Conservation (phyloP, 2,888 invertebrate species). For the Globia sparganii region DNA sequence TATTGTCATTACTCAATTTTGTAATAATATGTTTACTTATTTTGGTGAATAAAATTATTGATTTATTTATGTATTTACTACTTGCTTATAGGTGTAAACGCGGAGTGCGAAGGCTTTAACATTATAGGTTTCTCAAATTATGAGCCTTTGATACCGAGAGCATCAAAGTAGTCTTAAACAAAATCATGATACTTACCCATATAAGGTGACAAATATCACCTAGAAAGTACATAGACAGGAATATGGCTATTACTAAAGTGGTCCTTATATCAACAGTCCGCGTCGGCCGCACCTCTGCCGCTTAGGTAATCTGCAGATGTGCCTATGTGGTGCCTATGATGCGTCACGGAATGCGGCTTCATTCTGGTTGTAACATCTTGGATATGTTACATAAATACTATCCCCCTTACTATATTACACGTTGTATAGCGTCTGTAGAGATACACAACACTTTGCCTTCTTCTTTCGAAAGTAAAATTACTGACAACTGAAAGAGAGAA, state of each 20-base stretch:
- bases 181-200: neutral
- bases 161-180: neutral
- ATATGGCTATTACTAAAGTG: constrained; percentile 49
- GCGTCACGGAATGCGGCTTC: neutral
- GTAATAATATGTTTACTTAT: neutral
- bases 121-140: constrained; percentile 3
- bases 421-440: no score
- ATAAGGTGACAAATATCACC: neutral
- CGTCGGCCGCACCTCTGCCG: constrained; percentile 30
- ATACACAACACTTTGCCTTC: no score
- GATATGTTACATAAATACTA: no score
- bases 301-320: constrained; percentile 36
- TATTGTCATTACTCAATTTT: neutral
- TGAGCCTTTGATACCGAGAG: neutral
- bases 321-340: constrained; percentile 8
- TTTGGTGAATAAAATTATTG: neutral
- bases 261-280: constrained; percentile 2
- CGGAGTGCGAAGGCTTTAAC: neutral
- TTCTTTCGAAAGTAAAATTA: no score
- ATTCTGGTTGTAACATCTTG: neutral
- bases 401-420: no score
- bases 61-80: neutral
- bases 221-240: constrained; percentile 38
- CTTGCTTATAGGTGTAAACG: neutral
- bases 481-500: no score